Evolutionary conservation across 2,113 vertebrate genomes (phyloP).

Genomic region (Cacatua alba): DNA sequence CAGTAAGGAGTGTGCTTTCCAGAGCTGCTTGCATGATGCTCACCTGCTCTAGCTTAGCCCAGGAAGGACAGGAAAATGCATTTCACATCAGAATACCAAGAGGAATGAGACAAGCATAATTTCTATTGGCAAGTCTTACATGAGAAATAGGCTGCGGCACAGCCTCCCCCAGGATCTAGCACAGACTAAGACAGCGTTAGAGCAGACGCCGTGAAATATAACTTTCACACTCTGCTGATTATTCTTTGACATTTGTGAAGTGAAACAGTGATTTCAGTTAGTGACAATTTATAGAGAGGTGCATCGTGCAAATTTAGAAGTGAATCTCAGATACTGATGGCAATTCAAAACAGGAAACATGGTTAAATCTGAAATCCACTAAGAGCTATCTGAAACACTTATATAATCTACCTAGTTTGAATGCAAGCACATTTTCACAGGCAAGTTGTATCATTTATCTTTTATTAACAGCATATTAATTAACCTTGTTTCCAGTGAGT

Average conservation of each 20-base stretch:
- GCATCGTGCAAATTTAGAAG: conserved; percentile 35
- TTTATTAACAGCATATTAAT: conserved; percentile 3
- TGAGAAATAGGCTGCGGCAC: not conserved
- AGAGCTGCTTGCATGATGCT: not conserved
- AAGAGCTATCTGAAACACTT: conserved; percentile 12
- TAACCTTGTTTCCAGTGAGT: not conserved
- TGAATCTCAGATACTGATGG: not conserved
- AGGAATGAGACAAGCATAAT: not conserved
- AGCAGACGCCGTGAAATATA: conserved; percentile 50
- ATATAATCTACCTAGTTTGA: conserved; percentile 27
- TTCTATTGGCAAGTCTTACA: not conserved
- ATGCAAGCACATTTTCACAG: not conserved
- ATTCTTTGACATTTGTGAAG: conserved; percentile 60
- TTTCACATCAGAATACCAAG: not conserved
- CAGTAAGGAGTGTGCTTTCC: not conserved
- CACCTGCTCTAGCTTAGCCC: not conserved
- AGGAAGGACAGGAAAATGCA: not conserved
- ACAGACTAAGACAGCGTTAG: not conserved
- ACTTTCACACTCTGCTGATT: conserved; percentile 56
- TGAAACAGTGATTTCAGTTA: conserved; percentile 58
- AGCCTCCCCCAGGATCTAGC: conserved; percentile 33
- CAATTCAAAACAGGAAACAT: conserved; percentile 52
- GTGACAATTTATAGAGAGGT: conserved; percentile 50
- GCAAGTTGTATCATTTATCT: not conserved
- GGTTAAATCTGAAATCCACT: conserved; percentile 36